Percentiles rank a stretch among this genome's conserved stretches.
phyloP scores from a whole-genome alignment of 1,140 invertebrate species.

The Magallana gigas region DNA sequence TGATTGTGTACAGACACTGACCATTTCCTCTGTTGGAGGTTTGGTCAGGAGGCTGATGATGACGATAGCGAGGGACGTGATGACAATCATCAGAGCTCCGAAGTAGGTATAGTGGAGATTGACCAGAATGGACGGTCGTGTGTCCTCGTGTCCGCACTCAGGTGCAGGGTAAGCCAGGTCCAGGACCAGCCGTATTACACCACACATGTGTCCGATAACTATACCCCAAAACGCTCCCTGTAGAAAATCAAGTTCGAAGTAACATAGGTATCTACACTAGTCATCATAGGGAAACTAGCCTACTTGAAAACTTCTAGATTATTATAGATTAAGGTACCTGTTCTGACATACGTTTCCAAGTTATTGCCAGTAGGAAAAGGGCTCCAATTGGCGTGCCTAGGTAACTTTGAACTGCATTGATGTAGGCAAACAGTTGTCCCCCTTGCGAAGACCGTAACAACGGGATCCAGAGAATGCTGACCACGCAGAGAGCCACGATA shows the following conservation, averaged over 20 bases:
- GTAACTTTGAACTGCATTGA: conserved; percentile 82
- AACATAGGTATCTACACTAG: too few species aligned
- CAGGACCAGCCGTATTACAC: conserved; percentile 77
- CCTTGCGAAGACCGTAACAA: conserved; percentile 81
- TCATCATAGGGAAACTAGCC: too few species aligned
- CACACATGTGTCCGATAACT: conserved; percentile 80
- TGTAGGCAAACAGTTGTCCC: conserved; percentile 82
- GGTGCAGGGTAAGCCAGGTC: conserved; percentile 76
- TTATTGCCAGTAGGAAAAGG: conserved; percentile 81
- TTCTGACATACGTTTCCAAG: conserved; percentile 81
- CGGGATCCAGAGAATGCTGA: conserved; percentile 82
- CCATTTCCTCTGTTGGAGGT: conserved; percentile 65
- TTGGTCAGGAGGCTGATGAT: conserved; percentile 71
- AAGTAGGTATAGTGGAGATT: conserved; percentile 78
- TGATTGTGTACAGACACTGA: conserved; percentile 48
- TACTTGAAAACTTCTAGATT: too few species aligned
- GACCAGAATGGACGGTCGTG: conserved; percentile 67
- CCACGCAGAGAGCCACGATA: conserved; percentile 80
- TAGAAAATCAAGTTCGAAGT: neutral
- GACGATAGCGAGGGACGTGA: conserved; percentile 71
- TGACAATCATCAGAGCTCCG: conserved; percentile 71
- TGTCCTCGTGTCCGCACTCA: conserved; percentile 73
- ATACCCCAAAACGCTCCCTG: conserved; percentile 83
- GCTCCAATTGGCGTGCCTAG: conserved; percentile 82
- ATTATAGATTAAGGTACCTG: conserved; percentile 71